Evolutionary conservation across 2,888 invertebrate species (phyloP), one percentile per base, ranked within the genome.

Genomic region (Volucella zonaria): DNA sequence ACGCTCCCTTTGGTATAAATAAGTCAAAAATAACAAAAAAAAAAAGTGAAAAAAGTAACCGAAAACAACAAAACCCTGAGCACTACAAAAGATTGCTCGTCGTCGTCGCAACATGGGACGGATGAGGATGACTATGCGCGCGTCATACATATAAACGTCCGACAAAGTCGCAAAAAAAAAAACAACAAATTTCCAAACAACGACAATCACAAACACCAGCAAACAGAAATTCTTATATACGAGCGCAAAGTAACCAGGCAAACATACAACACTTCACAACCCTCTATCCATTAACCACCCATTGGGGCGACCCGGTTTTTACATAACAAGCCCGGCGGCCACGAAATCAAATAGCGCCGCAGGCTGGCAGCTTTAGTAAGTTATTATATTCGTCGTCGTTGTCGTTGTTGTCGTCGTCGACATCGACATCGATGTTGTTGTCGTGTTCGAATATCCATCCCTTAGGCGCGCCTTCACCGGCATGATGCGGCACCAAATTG

Each of bases 311-410:
- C 47, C 70, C 51, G 31, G 45, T 64, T 70, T 76, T 73, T 77
- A 85, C 73, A 81, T 81, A 81, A 77, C 68, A 51, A 59, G 31
- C 49, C 40, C 31, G 31, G 6, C 6, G 31, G 31, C 31, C 31
- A 31, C 31, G 31, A 31, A 31, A 31, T 2, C 31, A 31, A 31
- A 31, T 31, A 31, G 31, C 6, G 31, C 31, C 42, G 58, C 49
- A 47, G 42, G 43, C 23, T 42, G 75, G 85, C 67, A 67, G 76
- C 81, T 81, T 85, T 85, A 80, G 76, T 79, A 79, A 70, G 79
- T 70, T 79, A 73, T 59, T 52, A 75, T 71, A 23, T 2, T 54
- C 54, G 61, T 56, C 23, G 70, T 71, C 52, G 56, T 74, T 23
- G 52, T 31, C 61, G 70, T 71, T 47, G 56, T 74, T 40, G 52